These are phyloP conservation scores for Eudyptes chrysolophus DNA, from an alignment of 2,113 vertebrate genomes.

Conservation along the genomic window DNA sequence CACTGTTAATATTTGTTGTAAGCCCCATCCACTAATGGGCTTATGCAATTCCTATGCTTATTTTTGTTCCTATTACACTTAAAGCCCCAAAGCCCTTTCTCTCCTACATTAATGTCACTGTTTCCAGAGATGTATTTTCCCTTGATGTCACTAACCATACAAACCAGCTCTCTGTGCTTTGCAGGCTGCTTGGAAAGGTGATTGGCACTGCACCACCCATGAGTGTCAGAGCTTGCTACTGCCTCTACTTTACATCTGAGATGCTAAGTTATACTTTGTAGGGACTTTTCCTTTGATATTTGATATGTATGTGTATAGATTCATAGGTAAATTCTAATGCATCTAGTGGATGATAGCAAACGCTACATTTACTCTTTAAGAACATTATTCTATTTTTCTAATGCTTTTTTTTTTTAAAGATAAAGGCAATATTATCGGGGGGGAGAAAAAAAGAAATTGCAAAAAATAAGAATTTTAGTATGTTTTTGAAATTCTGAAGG, in stretches of 20 bases:
- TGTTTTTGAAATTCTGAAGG: background rate
- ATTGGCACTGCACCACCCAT: accelerated
- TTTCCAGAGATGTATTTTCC: background rate
- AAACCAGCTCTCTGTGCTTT: background rate
- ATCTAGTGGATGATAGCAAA: background rate
- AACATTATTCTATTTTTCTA: background rate
- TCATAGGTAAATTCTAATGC: no score
- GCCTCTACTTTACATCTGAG: background rate
- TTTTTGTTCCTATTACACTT: background rate
- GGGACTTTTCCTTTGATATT: background rate
- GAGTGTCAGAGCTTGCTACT: background rate
- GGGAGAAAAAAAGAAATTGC: background rate
- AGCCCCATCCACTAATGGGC: background rate
- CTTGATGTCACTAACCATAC: accelerated
- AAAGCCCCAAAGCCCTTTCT: background rate
- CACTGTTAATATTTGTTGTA: no score
- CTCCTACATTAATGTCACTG: background rate
- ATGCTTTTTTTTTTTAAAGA: background rate
- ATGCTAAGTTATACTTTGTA: background rate
- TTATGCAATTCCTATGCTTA: background rate
- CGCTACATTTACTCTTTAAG: background rate
- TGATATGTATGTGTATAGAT: background rate
- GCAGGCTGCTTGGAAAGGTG: background rate
- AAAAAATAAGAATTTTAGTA: background rate
- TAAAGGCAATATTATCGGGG: background rate